Evolutionary conservation across 53 echinoderm and acorn worm genomes (phyloP).

Genomic region (Patiria pectinifera): DNA sequence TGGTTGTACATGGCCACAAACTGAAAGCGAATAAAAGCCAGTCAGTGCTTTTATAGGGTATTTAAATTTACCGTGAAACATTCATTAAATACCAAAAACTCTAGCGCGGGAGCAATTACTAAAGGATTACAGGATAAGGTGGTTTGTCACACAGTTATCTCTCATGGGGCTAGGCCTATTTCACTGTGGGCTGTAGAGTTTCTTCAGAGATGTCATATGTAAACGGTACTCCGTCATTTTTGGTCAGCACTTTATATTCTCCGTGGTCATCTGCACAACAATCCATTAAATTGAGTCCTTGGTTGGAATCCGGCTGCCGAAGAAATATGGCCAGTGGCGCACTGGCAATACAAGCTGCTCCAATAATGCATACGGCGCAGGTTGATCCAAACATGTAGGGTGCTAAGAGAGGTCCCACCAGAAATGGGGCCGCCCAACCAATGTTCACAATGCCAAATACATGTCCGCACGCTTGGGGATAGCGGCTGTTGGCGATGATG

Average conservation of each 20-base stretch:
- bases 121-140: too few relatives aligned
- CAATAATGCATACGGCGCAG: neutral
- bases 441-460: neutral
- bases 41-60: too few relatives aligned
- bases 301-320: neutral
- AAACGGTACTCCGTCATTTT: neutral
- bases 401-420: slow-evolving; percentile 16
- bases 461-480: slow-evolving; percentile 3
- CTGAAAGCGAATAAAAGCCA: too few relatives aligned
- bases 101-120: too few relatives aligned
- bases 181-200: neutral
- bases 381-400: neutral
- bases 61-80: too few relatives aligned
- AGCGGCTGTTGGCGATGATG: slow-evolving; percentile 8
- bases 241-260: neutral
- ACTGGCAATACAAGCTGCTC: slow-evolving; percentile 3
- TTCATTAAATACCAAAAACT: too few relatives aligned
- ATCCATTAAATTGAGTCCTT: slow-evolving; percentile 8
- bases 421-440: neutral
- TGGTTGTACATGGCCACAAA: too few relatives aligned
- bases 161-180: too few relatives aligned
- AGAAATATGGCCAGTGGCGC: neutral
- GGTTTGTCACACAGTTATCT: too few relatives aligned
- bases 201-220: neutral
- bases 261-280: neutral